Evolutionary conservation across 2,888 invertebrate genomes (phyloP), one percentile per base, ranked within the genome.

Genomic region (Drosophila basisetae): DNA sequence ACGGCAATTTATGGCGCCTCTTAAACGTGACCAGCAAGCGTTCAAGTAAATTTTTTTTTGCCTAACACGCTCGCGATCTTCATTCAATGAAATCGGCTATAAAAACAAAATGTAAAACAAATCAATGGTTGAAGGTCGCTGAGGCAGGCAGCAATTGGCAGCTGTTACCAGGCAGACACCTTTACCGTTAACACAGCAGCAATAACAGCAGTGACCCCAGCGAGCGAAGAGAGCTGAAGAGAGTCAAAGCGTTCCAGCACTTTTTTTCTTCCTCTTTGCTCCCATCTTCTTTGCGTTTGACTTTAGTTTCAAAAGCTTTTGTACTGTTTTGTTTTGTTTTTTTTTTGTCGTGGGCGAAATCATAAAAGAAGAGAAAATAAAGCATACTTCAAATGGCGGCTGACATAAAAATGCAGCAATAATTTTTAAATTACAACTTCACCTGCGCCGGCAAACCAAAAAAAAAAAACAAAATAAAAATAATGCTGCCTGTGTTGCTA

Each of bases 1-100:
- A 7, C 73, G 87, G 73, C 90, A 88, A 80, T 90, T 90, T 90
- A 90, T 78, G 82, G 90, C 89, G 89, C 89, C 90, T 69, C 78
- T 77, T 50, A 83, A 90, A 90, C 84, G 84, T 85, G 84, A 90
- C 89, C 81, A 69, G 90, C 90, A 89, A 85, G 54, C 86, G 41
- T 52, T 78, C 33, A 63, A 37, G 69, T 53, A 52, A 59, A 50
- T 60, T 25, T 35, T 68, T 68, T 78, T 73, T 49, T 68, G 52
- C 68, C 78, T 37, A 71, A 39, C 4, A 47, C 58, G 59, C 70
- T 16, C 2, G 37, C 37, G 64, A 50, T 73, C 56, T 63, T 11
- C 75, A 78, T 68, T 74, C 75, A 78, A 58, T 58, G 60, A 39
- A 73, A 62, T 62, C 60, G 41, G 5, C 43, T 31, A 41, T 35